Evolutionary conservation across 2,113 vertebrate genomes (phyloP).

Genomic region (Pseudolaguvia tuberculata): DNA sequence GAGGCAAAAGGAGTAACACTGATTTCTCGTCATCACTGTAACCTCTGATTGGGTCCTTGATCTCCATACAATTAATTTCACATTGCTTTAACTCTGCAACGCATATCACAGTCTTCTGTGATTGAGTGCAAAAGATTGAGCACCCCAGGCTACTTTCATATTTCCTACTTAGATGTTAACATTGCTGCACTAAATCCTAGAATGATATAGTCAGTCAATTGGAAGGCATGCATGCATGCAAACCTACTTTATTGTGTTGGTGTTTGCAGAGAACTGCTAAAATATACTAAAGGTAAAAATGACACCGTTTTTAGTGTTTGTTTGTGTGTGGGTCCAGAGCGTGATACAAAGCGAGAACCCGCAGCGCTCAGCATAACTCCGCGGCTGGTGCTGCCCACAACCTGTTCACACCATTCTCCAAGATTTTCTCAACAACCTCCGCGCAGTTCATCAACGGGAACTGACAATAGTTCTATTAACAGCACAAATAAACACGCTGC

Average conservation of each 20-base stretch:
- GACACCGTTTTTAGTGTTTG: conserved; percentile 14
- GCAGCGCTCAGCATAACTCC: background rate
- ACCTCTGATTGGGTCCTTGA: background rate
- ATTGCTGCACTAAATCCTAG: background rate
- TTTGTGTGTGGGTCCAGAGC: conserved; percentile 6
- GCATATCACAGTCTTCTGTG: background rate
- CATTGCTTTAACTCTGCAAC: background rate
- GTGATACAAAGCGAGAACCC: conserved; percentile 3
- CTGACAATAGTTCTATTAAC: conserved; percentile 1
- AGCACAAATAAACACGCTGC: background rate
- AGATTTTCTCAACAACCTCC: conserved; percentile 26
- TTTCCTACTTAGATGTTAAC: background rate
- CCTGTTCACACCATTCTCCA: conserved; percentile 26
- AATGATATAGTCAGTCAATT: background rate
- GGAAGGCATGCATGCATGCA: background rate
- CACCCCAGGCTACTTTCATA: background rate
- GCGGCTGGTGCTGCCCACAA: conserved; percentile 29
- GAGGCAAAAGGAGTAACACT: background rate
- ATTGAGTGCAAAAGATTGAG: background rate
- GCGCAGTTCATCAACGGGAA: background rate
- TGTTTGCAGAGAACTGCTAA: background rate
- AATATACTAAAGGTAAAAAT: conserved; percentile 1
- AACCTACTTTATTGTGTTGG: background rate
- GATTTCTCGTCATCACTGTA: background rate
- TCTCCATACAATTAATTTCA: background rate